Evolutionary conservation across 2,113 vertebrate genomes (phyloP).

Genomic region (Hypocryptadius cinnamomeus): DNA sequence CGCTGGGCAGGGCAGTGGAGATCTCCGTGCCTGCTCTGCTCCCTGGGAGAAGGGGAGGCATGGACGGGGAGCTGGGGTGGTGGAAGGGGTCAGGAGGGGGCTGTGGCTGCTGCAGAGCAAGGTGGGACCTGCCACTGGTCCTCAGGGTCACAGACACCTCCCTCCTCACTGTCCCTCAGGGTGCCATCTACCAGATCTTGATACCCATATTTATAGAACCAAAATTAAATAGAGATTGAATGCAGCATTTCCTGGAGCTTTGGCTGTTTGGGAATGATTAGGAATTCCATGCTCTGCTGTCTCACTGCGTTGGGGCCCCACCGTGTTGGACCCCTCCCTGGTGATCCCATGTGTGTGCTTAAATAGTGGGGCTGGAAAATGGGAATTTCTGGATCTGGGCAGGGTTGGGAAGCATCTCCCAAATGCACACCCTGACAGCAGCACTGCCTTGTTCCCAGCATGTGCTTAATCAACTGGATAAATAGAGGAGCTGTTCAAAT

Average conservation of each 20-base stretch:
- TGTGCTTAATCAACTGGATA: neutral
- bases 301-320: accelerated
- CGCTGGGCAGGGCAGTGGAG: neutral
- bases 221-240: neutral
- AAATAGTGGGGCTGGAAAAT: accelerated
- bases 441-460: neutral
- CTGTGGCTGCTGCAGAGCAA: neutral
- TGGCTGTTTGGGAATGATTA: neutral
- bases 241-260: neutral
- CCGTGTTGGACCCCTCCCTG: accelerated
- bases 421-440: neutral
- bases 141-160: neutral
- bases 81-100: neutral
- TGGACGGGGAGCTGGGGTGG: accelerated
- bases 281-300: neutral
- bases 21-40: neutral
- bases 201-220: neutral
- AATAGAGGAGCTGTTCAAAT: neutral
- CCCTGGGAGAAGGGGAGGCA: neutral
- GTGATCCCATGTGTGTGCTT: accelerated
- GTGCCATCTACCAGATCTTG: neutral
- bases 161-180: neutral
- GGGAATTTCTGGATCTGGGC: neutral
- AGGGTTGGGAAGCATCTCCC: neutral
- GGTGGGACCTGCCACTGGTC: neutral